Evolutionary conservation across 2,113 vertebrate species (phyloP), one percentile per base, ranked within the genome.

Genomic region (Malaclemys terrapin): DNA sequence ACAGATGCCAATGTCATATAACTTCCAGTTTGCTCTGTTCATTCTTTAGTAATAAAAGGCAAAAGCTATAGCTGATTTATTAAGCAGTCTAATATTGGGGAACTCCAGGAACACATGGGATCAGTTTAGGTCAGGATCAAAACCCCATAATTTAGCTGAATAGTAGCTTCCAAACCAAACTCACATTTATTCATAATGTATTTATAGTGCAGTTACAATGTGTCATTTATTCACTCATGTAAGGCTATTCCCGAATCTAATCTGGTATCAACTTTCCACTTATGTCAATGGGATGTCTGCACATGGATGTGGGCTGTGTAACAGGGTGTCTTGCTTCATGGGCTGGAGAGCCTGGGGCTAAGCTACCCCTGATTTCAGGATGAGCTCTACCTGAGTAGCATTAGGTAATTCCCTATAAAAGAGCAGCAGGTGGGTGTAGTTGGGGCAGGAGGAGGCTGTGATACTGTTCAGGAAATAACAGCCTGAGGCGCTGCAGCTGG

Each of bases 101-200:
- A 92, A 97, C 93, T 79, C 84, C 49, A 94, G 72, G 45, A 95
- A 97, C 97, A 97, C 96, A 93, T 97, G 94, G 93, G 95, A 97
- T 95, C 95, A 92, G 82, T 97, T 97, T 97, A 97, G 95, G 94
- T 96, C 94, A 92, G 95, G 93, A 96, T 95, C 94, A 94, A 97
- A 96, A 95, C 89, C 91, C 93, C 94, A 87, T 97, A 96, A 97
- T 97, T 97, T 95, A 96, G 89, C 82, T 69, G 84, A 97, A 78
- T 29, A 95, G 94, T 80, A 91, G 94, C 95, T 97, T 96, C 95
- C 96, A 97, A 97, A 97, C 89, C 91, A 95, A 97, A 87, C 88
- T 96, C 57, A 2, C 95, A 89, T 96, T 96, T 95, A 96, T 96
- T 97, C 88, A 93, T 87, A 53, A 91, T 90, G 8, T 97, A 97